Evolutionary conservation across 92 coral and sea anemone genomes (phyloP).

Genomic region (Virgularia gustaviana): DNA sequence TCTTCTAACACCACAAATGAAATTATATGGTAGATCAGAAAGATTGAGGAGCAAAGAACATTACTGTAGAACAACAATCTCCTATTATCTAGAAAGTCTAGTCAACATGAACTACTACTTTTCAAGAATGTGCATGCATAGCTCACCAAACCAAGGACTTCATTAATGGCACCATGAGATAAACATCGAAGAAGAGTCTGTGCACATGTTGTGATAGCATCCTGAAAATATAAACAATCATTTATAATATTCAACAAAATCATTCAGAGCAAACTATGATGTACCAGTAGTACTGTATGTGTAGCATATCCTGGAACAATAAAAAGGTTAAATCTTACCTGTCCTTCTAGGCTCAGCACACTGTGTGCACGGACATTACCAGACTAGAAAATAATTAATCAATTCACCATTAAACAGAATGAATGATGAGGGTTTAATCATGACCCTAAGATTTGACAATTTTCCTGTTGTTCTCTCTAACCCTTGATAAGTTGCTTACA

Average conservation of each 20-base stretch:
- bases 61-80: not conserved
- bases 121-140: not conserved
- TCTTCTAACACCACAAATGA: no score
- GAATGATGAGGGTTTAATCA: no score
- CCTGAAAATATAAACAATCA: conserved; percentile 45
- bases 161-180: conserved; percentile 88
- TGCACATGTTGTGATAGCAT: conserved; percentile 84
- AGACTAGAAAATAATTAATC: conserved; percentile 59
- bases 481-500: no score
- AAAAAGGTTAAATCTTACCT: conserved; percentile 44
- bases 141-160: conserved; percentile 91
- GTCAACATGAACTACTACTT: not conserved
- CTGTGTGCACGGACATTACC: conserved; percentile 97
- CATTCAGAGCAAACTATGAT: no score
- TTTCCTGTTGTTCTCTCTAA: no score
- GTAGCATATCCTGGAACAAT: not conserved
- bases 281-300: not conserved
- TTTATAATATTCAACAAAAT: not conserved
- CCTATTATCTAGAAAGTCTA: not conserved
- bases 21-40: no score
- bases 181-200: conserved; percentile 91
- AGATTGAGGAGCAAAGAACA: no score
- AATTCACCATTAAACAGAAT: no score
- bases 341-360: conserved; percentile 88
- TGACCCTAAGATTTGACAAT: no score